Evolutionary conservation across 2,797 vertebrate species (phyloP).

Genomic region (Holocentrus rufus): DNA sequence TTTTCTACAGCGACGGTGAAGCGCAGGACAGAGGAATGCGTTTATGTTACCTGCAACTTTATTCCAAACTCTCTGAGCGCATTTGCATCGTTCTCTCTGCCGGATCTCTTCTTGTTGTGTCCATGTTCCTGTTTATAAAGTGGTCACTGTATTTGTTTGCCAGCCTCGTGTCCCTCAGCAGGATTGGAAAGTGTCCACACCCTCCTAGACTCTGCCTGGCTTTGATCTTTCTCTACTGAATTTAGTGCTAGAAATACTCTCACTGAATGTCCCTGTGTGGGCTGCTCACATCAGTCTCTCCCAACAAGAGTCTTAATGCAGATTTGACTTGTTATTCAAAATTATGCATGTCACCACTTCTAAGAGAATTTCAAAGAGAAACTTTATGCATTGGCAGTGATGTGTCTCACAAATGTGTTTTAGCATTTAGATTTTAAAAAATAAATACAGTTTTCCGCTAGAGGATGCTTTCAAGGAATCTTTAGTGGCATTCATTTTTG

Average conservation of each 20-base stretch:
- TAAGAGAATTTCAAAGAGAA: constrained; percentile 19
- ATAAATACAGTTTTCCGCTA: constrained; percentile 12
- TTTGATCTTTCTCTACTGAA: constrained; percentile 38
- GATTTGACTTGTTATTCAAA: constrained; percentile 12
- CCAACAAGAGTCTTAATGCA: constrained; percentile 28
- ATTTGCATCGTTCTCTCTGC: constrained; percentile 41
- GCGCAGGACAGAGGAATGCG: constrained; percentile 23
- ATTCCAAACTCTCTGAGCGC: constrained; percentile 32
- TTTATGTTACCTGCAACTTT: constrained; percentile 15
- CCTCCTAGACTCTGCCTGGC: constrained; percentile 27
- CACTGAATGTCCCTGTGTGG: background rate
- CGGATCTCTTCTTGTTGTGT: constrained; percentile 56
- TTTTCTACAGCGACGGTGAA: constrained; percentile 35
- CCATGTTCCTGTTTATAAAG: constrained; percentile 35
- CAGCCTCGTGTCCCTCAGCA: constrained; percentile 34
- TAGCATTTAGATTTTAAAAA: constrained; percentile 72
- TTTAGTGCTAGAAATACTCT: background rate
- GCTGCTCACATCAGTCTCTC: background rate
- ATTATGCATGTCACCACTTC: constrained; percentile 22
- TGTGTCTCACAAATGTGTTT: constrained; percentile 79
- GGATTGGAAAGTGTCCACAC: constrained; percentile 64
- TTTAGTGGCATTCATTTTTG: constrained; percentile 1
- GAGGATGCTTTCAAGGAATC: constrained; percentile 61
- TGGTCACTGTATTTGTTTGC: constrained; percentile 55
- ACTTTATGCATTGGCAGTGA: constrained; percentile 43